Evolutionary conservation across 2,113 vertebrate species (phyloP).

Genomic region (Choloepus hoffmanni): DNA sequence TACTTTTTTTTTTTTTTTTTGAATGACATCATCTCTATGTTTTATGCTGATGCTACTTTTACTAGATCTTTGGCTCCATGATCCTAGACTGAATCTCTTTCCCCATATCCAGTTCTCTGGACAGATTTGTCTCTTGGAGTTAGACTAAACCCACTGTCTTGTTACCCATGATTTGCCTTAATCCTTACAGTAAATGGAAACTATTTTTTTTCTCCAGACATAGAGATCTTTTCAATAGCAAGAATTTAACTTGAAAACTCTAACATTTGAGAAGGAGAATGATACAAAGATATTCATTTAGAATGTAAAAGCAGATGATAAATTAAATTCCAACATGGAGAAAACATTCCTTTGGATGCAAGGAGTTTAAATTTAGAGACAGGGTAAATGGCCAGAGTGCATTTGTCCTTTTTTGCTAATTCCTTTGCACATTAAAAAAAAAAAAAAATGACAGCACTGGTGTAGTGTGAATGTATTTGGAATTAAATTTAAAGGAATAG

Average conservation of each 20-base stretch:
- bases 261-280: neutral
- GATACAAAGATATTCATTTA: neutral
- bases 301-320: neutral
- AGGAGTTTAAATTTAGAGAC: neutral
- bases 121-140: neutral
- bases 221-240: neutral
- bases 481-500: neutral
- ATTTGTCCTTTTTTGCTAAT: neutral
- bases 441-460: neutral
- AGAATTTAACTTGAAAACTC: constrained; percentile 24
- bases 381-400: neutral
- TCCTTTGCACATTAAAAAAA: neutral
- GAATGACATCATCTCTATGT: no score
- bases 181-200: neutral
- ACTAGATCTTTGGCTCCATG: neutral
- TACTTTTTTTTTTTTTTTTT: no score
- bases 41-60: neutral
- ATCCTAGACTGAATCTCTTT: neutral
- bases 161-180: neutral
- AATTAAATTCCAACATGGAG: neutral
- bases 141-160: neutral
- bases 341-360: neutral
- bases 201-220: neutral
- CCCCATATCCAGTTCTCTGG: neutral
- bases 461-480: neutral